Conservation (phyloP, 2,113 vertebrate species). For the Pelecanoides urinatrix region DNA sequence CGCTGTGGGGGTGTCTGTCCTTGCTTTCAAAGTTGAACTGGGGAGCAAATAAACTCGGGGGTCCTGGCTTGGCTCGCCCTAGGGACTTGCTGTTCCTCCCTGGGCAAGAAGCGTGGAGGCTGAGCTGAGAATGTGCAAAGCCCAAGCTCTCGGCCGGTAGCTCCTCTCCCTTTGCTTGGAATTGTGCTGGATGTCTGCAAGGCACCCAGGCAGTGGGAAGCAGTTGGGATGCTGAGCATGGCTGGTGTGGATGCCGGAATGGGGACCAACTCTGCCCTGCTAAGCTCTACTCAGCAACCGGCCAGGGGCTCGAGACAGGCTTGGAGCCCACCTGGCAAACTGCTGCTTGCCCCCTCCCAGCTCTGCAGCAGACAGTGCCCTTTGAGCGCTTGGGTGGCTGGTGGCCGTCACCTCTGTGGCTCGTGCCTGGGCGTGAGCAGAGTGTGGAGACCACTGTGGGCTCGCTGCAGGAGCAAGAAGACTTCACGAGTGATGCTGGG, state of each 20-base stretch:
- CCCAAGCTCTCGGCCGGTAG: background rate
- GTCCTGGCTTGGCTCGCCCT: background rate
- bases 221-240: background rate
- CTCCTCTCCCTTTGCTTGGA: background rate
- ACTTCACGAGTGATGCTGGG: background rate
- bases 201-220: background rate
- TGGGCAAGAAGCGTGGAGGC: background rate
- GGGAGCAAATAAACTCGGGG: too few relatives aligned
- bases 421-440: background rate
- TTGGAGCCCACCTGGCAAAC: background rate
- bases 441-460: background rate
- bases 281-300: background rate
- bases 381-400: background rate
- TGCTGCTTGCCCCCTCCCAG: background rate
- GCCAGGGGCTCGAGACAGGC: background rate
- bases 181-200: background rate
- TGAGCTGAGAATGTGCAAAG: background rate
- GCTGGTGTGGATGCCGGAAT: background rate
- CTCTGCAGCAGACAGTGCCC: background rate
- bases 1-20: background rate
- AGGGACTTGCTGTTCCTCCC: background rate
- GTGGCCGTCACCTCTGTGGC: background rate
- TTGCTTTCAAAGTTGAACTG: background rate
- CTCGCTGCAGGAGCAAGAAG: background rate
- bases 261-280: background rate